Conservation (phyloP, 2,888 invertebrate species). For the Miltochrista miniata region DNA sequence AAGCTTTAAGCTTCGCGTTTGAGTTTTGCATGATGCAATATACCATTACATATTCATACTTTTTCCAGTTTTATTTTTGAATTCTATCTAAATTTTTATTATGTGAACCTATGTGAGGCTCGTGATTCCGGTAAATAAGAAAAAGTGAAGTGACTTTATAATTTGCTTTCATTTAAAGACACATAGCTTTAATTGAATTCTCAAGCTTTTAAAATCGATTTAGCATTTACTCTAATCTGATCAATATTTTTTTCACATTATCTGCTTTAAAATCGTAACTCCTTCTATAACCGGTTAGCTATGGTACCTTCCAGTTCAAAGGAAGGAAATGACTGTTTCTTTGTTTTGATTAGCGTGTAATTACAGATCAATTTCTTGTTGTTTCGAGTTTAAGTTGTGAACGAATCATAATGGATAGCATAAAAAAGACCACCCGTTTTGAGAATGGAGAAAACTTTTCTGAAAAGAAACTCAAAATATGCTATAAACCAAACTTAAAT, state of each 20-base stretch:
- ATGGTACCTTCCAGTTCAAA: conserved; percentile 46
- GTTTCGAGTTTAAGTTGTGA: conserved; percentile 46
- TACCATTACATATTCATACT: conserved; percentile 15
- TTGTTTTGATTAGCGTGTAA: conserved; percentile 63
- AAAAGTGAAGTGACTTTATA: conserved; percentile 20
- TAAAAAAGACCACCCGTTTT: conserved; percentile 48
- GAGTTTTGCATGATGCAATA: conserved; percentile 33
- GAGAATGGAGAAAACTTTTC: conserved; percentile 1
- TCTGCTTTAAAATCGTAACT: too few species aligned
- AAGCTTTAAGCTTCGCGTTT: conserved; percentile 37
- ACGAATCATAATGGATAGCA: conserved; percentile 36
- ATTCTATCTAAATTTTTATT: too few species aligned
- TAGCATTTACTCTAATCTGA: conserved; percentile 25
- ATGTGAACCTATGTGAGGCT: too few species aligned
- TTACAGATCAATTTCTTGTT: conserved; percentile 61
- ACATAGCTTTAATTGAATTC: conserved; percentile 33
- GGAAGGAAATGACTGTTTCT: conserved; percentile 69
- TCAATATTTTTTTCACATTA: too few species aligned
- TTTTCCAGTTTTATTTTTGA: conserved; percentile 2
- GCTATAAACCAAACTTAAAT: too few species aligned
- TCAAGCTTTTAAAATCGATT: conserved; percentile 21
- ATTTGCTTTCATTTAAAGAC: conserved; percentile 21
- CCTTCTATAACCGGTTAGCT: conserved; percentile 30
- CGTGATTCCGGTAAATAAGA: too few species aligned
- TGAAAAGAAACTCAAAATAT: background rate